Evolutionary conservation across 2,113 vertebrate genomes (phyloP), one percentile per base, ranked within the genome.

Genomic region (Podarcis raffonei): DNA sequence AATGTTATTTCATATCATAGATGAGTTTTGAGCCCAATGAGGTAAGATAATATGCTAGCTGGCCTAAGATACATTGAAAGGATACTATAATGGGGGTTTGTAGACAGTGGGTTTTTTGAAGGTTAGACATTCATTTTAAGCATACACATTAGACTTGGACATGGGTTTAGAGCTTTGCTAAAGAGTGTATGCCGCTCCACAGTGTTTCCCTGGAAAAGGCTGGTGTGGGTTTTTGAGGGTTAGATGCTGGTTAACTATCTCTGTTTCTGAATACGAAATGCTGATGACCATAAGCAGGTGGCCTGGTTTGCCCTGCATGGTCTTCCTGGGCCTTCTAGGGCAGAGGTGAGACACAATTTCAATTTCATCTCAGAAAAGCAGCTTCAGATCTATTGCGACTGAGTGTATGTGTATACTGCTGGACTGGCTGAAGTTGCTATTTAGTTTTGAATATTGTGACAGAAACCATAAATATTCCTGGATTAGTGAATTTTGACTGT

Each of bases 331-430:
- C 18, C 18, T 91, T 94, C 86, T 81, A 53, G 79, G 87, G 89
- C 68, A 92, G 81, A 89, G 87, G 68, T 93, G 90, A 32, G 37
- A 79, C 85, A 74, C 35, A 81, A 66, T 92, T 90, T 86, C 89
- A 88, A 92, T 92, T 87, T 35, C 86, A 92, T 91, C 90, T 94
- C 32, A 85, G 88, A 76, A 86, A 84, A 92, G 94, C 91, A 91
- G 87, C 91, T 94, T 92, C 94, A 93, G 72, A 91, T 69, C n/a
- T 69, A 32, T 68, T 80, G 65, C 3, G 80, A 65, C 22, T 75
- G 35, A n/a, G 53, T 75, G 20, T 76, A 62, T n/a, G 11, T 65
- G 37, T 53, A 85, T 76, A 3, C 57, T 59, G 30, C 9, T 76
- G 72, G 22, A 93, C 92, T 91, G 6, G 2, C 22, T 93, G 94